Conservation (phyloP, 2,113 vertebrate genomes). For the Aix galericulata region DNA sequence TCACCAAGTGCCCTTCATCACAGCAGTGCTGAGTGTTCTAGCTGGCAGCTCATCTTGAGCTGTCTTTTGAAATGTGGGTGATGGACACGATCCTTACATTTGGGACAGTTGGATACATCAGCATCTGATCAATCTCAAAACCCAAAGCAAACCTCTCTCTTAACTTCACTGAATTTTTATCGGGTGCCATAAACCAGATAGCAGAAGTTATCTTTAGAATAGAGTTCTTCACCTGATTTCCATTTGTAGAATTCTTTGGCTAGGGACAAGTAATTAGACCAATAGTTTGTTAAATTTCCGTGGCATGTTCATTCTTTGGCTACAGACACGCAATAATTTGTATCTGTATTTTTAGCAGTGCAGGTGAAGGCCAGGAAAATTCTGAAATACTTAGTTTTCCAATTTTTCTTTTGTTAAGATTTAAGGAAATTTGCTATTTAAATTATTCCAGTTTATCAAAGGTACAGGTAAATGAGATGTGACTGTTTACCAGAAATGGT, state of each 20-base stretch:
- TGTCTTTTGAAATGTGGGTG: not conserved
- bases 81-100: not conserved
- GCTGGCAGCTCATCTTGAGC: not conserved
- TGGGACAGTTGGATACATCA: not conserved
- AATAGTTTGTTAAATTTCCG: not conserved
- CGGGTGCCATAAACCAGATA: not conserved
- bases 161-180: not conserved
- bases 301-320: not conserved
- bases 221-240: not conserved
- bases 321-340: not conserved
- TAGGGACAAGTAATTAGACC: not conserved
- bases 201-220: not conserved
- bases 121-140: not conserved
- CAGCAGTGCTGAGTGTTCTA: not conserved
- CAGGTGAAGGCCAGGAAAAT: not conserved
- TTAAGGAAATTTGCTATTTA: not conserved
- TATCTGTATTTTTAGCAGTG: not conserved
- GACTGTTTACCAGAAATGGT: not conserved
- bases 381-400: not conserved
- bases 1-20: slow-evolving; percentile 14
- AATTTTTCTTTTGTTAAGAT: not conserved
- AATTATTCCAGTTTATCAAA: not conserved
- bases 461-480: not conserved
- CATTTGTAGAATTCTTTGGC: not conserved
- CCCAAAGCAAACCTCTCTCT: not conserved